Evolutionary conservation across 2,797 vertebrate species (phyloP), one percentile per base, ranked within the genome.

Genomic region (Sebastes hopkinsi): DNA sequence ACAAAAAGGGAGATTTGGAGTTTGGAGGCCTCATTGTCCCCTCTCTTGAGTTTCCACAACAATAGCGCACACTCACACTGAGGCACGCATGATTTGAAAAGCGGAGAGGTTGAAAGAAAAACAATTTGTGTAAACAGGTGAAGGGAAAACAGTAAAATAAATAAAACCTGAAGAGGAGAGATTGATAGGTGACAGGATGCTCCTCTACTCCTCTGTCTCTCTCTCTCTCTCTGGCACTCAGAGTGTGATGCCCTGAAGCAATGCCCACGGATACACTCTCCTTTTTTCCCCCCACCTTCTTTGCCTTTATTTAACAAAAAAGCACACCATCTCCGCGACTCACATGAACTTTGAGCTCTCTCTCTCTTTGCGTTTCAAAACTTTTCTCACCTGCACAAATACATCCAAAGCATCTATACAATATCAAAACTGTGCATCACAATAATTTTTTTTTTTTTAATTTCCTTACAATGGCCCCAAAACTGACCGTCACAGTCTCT

Each of bases 221-320:
- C 77, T 75, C 67, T 46, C 82, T 79, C 78, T 79, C 80, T 80
- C 72, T 84, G 88, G 84, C 90, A 85, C 85, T 89, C 89, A 83
- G 91, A 90, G 93, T 91, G 89, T 82, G 92, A 90, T 87, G 95
- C 94, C 94, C 95, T 91, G 80, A 84, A 93, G 96, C 93, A 29
- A 86, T 94, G 95, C 96, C 95, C 92, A 91, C 86, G 89, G 95
- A 94, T 93, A 91, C 79, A 77, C 87, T 71, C 89, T 61, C 86
- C 86, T 38, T 46, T 71, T 27, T 5, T 3, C 66, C 64, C 67
- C 64, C 67, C 71, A 82, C 70, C 81, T 69, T 75, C 82, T 85
- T 89, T 91, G 84, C 88, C 82, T 89, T 94, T 92, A 94, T 88
- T 91, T 88, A 87, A 90, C 67, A 82, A 87, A 67, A 93, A 91